phyloP scores from a whole-genome alignment of 1,140 invertebrate species.

The Cryptotermes secundus region DNA sequence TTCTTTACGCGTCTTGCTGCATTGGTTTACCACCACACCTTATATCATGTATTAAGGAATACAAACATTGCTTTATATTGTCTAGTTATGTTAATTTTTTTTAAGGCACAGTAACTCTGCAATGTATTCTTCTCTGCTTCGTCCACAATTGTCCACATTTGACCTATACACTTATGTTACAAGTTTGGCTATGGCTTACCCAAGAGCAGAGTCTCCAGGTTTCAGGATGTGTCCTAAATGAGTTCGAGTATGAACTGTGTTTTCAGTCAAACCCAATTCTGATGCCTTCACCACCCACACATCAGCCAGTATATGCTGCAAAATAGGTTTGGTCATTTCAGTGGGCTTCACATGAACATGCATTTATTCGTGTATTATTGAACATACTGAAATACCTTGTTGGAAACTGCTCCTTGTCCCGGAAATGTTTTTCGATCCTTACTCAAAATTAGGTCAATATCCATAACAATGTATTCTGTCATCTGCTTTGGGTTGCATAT shows the following conservation, averaged over 20 bases:
- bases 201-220: conserved; percentile 89
- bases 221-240: conserved; percentile 94
- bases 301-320: conserved; percentile 85
- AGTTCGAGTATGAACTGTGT: conserved; percentile 80
- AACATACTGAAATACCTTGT: conserved; percentile 55
- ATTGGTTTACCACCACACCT: too few relatives aligned
- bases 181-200: conserved; percentile 55
- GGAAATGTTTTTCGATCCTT: conserved; percentile 77
- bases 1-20: too few relatives aligned
- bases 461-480: conserved; percentile 92
- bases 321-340: conserved; percentile 33
- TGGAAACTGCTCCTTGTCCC: conserved; percentile 83
- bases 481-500: conserved; percentile 91
- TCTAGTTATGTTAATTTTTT: too few relatives aligned
- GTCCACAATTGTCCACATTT: too few relatives aligned
- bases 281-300: conserved; percentile 89
- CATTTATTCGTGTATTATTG: neutral
- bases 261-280: conserved; percentile 84
- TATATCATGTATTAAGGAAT: too few relatives aligned
- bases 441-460: conserved; percentile 81
- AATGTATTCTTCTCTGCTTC: too few relatives aligned
- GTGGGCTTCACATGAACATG: too few relatives aligned
- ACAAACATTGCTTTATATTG: too few relatives aligned
- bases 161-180: neutral
- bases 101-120: too few relatives aligned